phyloP scores from a whole-genome alignment of 1,140 invertebrate genomes.

The Globodera ellingtonae region DNA sequence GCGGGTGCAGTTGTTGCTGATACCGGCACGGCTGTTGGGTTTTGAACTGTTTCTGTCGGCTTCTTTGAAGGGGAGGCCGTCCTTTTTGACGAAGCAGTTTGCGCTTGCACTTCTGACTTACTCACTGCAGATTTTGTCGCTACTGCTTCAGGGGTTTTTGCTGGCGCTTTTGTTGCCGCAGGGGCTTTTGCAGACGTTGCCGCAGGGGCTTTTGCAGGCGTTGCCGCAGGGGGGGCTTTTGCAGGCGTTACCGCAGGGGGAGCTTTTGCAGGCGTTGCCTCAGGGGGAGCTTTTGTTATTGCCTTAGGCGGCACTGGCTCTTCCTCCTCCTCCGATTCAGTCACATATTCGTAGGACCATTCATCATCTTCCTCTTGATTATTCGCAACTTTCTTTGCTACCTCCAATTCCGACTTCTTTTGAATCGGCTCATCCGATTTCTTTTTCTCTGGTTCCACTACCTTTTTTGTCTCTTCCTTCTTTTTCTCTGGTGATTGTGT shows the following conservation, averaged over 20 bases:
- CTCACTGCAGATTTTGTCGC: too few relatives aligned
- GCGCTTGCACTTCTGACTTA: background rate
- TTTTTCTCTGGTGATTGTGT: background rate
- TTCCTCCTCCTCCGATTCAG: background rate
- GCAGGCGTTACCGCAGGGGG: background rate
- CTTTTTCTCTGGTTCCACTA: background rate
- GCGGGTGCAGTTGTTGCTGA: too few relatives aligned
- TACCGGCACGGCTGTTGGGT: too few relatives aligned
- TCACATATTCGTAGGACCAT: constrained; percentile 4
- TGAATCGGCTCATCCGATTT: too few relatives aligned
- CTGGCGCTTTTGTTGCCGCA: background rate
- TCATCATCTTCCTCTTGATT: background rate
- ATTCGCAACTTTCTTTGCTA: background rate
- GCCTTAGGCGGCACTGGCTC: constrained; percentile 2
- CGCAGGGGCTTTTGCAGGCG: background rate
- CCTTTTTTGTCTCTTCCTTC: background rate
- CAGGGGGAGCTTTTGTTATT: background rate
- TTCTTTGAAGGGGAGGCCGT: too few relatives aligned
- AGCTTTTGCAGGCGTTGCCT: background rate
- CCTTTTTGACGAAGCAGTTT: background rate
- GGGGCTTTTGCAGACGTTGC: background rate
- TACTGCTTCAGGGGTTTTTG: background rate
- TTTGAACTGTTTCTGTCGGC: too few relatives aligned
- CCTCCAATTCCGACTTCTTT: background rate
- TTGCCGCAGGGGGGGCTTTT: background rate